phyloP scores from a whole-genome alignment of 2,888 invertebrate genomes.

The Agrotis exclamationis region DNA sequence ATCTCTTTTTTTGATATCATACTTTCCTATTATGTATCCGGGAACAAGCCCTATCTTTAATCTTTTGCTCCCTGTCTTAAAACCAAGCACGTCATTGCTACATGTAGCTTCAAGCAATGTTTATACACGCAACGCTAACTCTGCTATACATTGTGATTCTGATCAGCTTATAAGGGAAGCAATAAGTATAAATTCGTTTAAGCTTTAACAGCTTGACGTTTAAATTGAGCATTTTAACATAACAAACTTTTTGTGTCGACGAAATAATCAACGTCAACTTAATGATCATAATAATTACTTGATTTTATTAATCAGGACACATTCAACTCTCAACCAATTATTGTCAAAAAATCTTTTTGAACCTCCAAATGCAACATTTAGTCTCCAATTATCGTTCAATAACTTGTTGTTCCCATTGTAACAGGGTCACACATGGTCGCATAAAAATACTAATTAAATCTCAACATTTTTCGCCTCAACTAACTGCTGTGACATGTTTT shows the following conservation, averaged over 20 bases:
- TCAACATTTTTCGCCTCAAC: slow-evolving; percentile 56
- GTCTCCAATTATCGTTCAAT: slow-evolving; percentile 45
- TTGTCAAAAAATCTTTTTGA: slow-evolving; percentile 33
- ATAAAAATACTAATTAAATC: slow-evolving; percentile 61
- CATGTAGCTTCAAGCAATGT: slow-evolving; percentile 33
- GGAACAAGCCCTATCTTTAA: slow-evolving; percentile 12
- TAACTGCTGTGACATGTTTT: slow-evolving; percentile 65
- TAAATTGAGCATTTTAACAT: background rate
- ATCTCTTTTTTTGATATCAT: background rate
- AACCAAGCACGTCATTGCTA: slow-evolving; percentile 38
- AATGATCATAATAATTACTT: slow-evolving; percentile 20
- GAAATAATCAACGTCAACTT: slow-evolving; percentile 2
- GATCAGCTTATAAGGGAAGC: slow-evolving; percentile 24
- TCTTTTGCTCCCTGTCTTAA: slow-evolving; percentile 19
- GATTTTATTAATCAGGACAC: slow-evolving; percentile 22
- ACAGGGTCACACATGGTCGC: slow-evolving; percentile 65
- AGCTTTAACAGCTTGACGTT: background rate
- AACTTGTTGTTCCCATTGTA: slow-evolving; percentile 53
- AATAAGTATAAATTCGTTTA: slow-evolving; percentile 15
- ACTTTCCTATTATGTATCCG: background rate
- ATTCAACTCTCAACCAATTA: slow-evolving; percentile 47
- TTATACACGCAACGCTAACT: slow-evolving; percentile 39
- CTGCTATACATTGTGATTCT: slow-evolving; percentile 27
- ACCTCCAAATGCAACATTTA: slow-evolving; percentile 49
- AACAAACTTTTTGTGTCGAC: slow-evolving; percentile 1